Evolutionary conservation across 2,113 vertebrate genomes (phyloP).

Genomic region (Indri indri): DNA sequence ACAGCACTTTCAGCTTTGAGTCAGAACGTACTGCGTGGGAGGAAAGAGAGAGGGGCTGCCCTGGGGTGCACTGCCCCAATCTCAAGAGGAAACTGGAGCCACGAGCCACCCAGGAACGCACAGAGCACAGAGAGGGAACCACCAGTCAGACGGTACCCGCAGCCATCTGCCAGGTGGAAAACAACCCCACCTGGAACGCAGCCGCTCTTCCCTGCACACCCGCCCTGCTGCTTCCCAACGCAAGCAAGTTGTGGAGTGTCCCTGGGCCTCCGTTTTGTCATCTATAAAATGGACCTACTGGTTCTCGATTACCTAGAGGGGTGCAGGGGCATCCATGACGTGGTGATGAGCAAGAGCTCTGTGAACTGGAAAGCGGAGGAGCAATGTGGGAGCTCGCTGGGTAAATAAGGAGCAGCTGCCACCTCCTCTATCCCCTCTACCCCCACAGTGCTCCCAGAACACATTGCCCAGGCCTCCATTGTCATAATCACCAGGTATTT

Average conservation of each 20-base stretch:
- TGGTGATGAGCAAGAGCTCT: not conserved
- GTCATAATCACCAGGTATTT: not conserved
- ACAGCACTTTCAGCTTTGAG: not conserved
- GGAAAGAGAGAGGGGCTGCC: not conserved
- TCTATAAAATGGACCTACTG: not conserved
- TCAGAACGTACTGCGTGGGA: rapidly evolving
- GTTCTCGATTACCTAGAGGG: not conserved
- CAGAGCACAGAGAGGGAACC: rapidly evolving
- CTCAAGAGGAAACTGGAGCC: rapidly evolving
- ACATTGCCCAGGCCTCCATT: not conserved
- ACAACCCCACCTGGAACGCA: not conserved
- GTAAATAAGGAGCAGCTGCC: no score
- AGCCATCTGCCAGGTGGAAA: rapidly evolving
- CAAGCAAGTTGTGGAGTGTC: not conserved
- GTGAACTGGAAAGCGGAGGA: not conserved
- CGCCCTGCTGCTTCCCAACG: not conserved
- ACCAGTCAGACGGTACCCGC: rapidly evolving
- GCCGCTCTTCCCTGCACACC: not conserved
- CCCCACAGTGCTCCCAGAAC: not conserved
- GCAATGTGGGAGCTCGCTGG: rapidly evolving
- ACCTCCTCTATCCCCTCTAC: no score
- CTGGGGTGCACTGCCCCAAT: not conserved
- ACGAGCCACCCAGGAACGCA: not conserved
- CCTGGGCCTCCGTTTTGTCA: not conserved
- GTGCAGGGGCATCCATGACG: rapidly evolving